These are phyloP conservation scores for Ormyrus labotus DNA, from an alignment of 2,888 invertebrate species.

Conservation along the genomic window DNA sequence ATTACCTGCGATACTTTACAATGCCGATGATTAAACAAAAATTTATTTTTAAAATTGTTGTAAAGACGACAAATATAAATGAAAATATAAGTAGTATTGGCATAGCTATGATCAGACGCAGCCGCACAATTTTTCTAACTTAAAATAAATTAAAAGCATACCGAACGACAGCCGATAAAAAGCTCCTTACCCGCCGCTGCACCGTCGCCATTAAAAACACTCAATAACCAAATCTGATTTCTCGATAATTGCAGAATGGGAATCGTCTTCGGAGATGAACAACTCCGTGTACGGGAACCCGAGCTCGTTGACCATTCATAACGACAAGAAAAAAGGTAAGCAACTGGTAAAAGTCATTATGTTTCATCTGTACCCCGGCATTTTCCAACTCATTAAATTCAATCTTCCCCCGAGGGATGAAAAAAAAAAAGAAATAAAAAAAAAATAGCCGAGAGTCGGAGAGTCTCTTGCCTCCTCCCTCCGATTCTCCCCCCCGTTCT, in stretches of 20 bases:
- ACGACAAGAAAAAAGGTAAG: conserved; percentile 72
- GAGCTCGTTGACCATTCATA: conserved; percentile 81
- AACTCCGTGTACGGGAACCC: conserved; percentile 81
- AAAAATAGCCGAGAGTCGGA: neutral
- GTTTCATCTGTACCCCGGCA: neutral
- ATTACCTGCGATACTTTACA: too few species aligned
- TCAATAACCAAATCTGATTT: neutral
- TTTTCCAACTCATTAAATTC: conserved; percentile 41
- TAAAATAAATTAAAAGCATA: neutral
- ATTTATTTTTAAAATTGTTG: too few species aligned
- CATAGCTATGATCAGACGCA: too few species aligned
- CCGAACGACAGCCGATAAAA: too few species aligned
- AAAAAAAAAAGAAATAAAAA: neutral
- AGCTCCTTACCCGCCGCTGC: neutral
- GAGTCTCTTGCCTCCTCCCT: neutral
- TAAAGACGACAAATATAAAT: too few species aligned
- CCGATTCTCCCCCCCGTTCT: neutral
- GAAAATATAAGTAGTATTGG: too few species aligned
- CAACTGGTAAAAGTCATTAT: neutral
- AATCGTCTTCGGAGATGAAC: conserved; percentile 77
- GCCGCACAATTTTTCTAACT: too few species aligned
- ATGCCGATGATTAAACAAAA: too few species aligned
- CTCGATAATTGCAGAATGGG: conserved; percentile 72
- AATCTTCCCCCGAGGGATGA: neutral
- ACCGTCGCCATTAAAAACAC: neutral